These are phyloP conservation scores for Hypothenemus hampei DNA, from an alignment of 1,140 invertebrate genomes.

Conservation along the genomic window DNA sequence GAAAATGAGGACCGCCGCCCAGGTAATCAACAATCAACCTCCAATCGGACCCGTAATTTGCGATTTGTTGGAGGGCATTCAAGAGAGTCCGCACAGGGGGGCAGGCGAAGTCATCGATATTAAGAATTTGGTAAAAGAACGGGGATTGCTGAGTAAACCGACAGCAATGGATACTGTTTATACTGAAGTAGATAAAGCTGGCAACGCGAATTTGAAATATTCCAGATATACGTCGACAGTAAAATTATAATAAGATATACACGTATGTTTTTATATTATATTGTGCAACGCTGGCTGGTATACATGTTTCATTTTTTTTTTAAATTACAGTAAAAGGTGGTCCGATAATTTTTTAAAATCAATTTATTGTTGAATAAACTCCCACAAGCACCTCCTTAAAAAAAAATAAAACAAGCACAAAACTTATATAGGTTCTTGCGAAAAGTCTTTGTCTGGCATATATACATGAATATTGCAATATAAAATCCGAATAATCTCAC, in stretches of 20 bases:
- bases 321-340: too few species aligned
- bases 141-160: constrained; percentile 2
- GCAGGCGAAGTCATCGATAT: constrained; percentile 14
- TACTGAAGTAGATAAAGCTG: constrained; percentile 11
- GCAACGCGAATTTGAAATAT: constrained; percentile 15
- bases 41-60: constrained; percentile 29
- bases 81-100: constrained; percentile 14
- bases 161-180: constrained; percentile 1
- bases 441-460: too few species aligned
- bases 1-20: constrained; percentile 36
- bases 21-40: constrained; percentile 28
- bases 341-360: too few species aligned
- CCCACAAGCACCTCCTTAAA: too few species aligned
- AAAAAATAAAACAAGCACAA: too few species aligned
- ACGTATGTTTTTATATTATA: neutral
- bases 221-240: constrained; percentile 1
- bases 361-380: too few species aligned
- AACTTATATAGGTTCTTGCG: too few species aligned
- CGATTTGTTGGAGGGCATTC: constrained; percentile 34
- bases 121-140: constrained; percentile 11
- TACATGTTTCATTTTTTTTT: too few species aligned
- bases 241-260: constrained; percentile 6
- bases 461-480: too few species aligned
- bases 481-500: too few species aligned
- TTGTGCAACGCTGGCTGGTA: too few species aligned